Evolutionary conservation across 2,797 vertebrate species (phyloP), one percentile per base, ranked within the genome.

Genomic region (Lepilemur septentrionalis): DNA sequence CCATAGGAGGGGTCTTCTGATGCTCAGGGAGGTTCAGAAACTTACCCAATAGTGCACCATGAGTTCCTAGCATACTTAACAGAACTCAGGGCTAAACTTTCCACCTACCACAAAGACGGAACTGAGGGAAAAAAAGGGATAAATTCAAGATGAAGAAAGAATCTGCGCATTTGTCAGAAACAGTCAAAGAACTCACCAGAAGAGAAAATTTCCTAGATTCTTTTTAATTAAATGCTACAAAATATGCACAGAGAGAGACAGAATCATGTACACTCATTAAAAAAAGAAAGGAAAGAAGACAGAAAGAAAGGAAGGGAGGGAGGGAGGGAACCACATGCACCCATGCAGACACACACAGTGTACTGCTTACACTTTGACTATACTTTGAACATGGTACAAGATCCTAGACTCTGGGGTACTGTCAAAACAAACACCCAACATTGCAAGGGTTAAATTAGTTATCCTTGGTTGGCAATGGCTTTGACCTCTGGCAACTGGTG

Each of bases 401-500:
- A 35, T 50, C 23, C 48, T 46, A 65, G 46, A 92, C 50, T 69
- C 65, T 5, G 46, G 28, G 28, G 18, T 52, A 78, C 70, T 61
- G 72, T 82, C 28, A 82, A 94, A 93, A 52, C 57, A 59, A 83
- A 41, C 78, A 89, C n/a, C 18, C 69, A 80, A 61, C 13, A 78
- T 72, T 25, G 91, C 7, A 85, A 90, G 46, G 18, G 61, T 85
- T 91, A 84, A 85, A 35, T 48, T 69, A 67, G 13, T 91, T 70
- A 81, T 63, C 43, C 43, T 92, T 70, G 38, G 30, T 73, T 92
- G 38, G 52, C 41, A 94, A 50, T 43, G 22, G 46, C 50, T 76
- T 89, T 92, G 69, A 90, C 43, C 80, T 97, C 73, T 96, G 83
- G 35, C 63, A 91, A 78, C 20, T 90, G 50, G 35, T 95, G 48